phyloP scores from a whole-genome alignment of 2,888 invertebrate genomes.

The Eristalinus aeneus region DNA sequence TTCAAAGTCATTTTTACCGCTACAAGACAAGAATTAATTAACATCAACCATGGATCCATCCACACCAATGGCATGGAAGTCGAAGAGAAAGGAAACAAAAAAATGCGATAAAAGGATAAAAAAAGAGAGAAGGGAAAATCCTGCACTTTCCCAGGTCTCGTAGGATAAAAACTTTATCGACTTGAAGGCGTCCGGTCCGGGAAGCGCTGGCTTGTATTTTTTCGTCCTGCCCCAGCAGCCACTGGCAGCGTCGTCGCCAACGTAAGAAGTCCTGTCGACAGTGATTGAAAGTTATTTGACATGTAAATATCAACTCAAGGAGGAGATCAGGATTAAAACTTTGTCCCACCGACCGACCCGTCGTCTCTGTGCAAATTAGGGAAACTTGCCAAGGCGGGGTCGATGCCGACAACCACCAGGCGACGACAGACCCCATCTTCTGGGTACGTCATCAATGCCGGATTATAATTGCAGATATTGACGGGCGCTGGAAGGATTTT shows the following conservation, averaged over 20 bases:
- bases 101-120: slow-evolving; percentile 57
- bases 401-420: not conserved
- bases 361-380: slow-evolving; percentile 54
- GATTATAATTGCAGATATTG: slow-evolving; percentile 68
- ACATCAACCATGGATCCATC: slow-evolving; percentile 72
- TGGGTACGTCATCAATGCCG: slow-evolving; percentile 52
- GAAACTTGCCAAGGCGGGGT: slow-evolving; percentile 44
- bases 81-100: slow-evolving; percentile 21
- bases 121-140: slow-evolving; percentile 41
- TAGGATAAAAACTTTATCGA: slow-evolving; percentile 61
- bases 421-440: not conserved
- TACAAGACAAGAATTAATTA: slow-evolving; percentile 80
- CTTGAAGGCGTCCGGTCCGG: slow-evolving; percentile 60
- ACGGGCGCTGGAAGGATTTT: slow-evolving; percentile 51
- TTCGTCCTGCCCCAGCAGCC: slow-evolving; percentile 15
- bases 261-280: slow-evolving; percentile 68
- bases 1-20: slow-evolving; percentile 64
- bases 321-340: slow-evolving; percentile 64
- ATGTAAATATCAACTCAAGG: slow-evolving; percentile 70
- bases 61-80: not conserved
- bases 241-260: not conserved
- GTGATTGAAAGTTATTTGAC: slow-evolving; percentile 72
- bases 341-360: slow-evolving; percentile 2
- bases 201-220: not conserved
- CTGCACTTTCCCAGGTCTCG: slow-evolving; percentile 46